These are phyloP conservation scores for Mesocricetus auratus DNA, from an alignment of 2,113 vertebrate genomes.

Conservation along the genomic window DNA sequence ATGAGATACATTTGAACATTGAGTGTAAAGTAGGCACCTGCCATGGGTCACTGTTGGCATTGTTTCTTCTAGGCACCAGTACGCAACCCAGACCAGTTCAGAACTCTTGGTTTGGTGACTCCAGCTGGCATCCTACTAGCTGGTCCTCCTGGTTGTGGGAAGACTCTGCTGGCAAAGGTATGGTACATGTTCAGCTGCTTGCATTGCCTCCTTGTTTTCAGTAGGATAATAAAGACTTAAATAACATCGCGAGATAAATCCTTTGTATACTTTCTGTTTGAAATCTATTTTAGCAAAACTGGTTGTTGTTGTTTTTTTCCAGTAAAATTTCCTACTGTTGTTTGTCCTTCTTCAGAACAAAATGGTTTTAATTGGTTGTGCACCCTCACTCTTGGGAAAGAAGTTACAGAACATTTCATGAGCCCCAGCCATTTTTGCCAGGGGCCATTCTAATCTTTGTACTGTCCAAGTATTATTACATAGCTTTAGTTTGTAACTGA, in stretches of 20 bases:
- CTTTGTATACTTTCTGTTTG: background rate
- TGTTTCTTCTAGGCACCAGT: slow-evolving; percentile 92
- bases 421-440: background rate
- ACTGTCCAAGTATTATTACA: background rate
- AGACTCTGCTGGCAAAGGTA: slow-evolving; percentile 97
- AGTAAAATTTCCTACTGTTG: background rate
- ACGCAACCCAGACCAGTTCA: slow-evolving; percentile 93
- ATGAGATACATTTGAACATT: background rate
- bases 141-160: slow-evolving; percentile 98
- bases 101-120: slow-evolving; percentile 92
- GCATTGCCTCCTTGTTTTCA: background rate
- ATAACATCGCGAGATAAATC: background rate
- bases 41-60: background rate
- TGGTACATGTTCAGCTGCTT: background rate
- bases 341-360: background rate
- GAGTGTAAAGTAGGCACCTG: accelerated
- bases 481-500: slow-evolving; percentile 2
- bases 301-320: background rate
- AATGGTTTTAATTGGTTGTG: background rate
- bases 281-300: slow-evolving; percentile 1
- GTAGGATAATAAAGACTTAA: background rate
- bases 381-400: background rate
- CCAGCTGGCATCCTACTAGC: slow-evolving; percentile 96
- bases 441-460: too few species aligned
- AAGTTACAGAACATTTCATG: background rate